Conservation (phyloP, 2,113 vertebrate genomes). For the Martes martes region DNA sequence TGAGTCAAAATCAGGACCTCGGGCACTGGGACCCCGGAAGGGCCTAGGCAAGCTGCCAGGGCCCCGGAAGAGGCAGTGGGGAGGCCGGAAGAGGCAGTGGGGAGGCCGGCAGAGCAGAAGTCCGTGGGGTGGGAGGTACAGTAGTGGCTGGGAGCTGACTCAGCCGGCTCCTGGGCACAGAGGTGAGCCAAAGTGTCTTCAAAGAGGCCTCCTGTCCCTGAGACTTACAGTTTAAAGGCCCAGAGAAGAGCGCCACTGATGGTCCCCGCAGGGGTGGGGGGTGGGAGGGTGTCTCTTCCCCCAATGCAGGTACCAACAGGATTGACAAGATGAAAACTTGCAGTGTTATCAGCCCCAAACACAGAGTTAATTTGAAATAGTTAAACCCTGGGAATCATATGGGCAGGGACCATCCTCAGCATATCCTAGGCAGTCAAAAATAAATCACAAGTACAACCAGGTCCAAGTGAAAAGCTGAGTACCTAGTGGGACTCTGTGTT, state of each 20-base stretch:
- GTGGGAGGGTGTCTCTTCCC: neutral
- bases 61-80: neutral
- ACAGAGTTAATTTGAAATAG: neutral
- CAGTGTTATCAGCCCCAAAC: neutral
- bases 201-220: neutral
- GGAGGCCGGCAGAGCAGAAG: neutral
- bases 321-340: neutral
- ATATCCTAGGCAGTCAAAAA: neutral
- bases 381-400: neutral
- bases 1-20: neutral
- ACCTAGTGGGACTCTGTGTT: neutral
- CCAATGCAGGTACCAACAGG: neutral
- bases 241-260: neutral
- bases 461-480: neutral
- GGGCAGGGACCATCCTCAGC: neutral
- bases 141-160: neutral
- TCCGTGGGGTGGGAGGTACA: neutral
- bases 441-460: neutral
- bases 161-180: neutral
- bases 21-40: neutral
- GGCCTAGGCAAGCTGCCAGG: neutral
- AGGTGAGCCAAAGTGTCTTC: neutral
- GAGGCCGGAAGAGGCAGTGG: neutral
- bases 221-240: neutral
- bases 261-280: no score